Conservation (phyloP, 2,888 invertebrate species). For the Invenusta paracnida region DNA sequence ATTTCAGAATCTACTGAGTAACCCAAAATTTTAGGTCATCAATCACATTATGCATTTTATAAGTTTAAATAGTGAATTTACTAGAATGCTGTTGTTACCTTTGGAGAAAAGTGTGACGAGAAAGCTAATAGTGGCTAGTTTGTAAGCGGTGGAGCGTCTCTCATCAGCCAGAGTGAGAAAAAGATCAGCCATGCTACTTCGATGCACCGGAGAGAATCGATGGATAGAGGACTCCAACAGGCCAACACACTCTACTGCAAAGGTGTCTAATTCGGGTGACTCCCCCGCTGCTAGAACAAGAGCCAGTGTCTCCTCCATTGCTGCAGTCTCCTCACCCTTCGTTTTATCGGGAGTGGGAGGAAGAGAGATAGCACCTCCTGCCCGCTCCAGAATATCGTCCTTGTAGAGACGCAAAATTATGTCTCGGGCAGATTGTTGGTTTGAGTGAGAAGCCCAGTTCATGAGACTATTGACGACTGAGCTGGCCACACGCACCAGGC, state of each 20-base stretch:
- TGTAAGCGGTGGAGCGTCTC: not conserved
- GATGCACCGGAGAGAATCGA: not conserved
- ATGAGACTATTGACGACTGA: not conserved
- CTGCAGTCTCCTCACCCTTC: not conserved
- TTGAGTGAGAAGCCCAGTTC: not conserved
- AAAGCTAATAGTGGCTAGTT: not conserved
- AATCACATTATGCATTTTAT: too few species aligned
- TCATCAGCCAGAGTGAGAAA: not conserved
- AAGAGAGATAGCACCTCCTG: constrained; percentile 59
- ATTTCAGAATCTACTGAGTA: too few species aligned
- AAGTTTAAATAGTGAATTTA: too few species aligned
- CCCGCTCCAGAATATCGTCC: not conserved
- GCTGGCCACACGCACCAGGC: not conserved
- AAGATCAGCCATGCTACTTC: not conserved
- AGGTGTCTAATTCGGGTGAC: not conserved
- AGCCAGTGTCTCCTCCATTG: not conserved
- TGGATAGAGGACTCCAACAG: not conserved
- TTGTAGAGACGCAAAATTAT: not conserved
- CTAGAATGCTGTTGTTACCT: too few species aligned
- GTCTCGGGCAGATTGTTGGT: not conserved
- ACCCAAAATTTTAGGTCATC: too few species aligned
- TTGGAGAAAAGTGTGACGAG: not conserved
- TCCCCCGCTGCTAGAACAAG: not conserved
- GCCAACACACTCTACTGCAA: not conserved
- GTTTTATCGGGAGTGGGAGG: constrained; percentile 65